These are phyloP conservation scores for Nixonia krombeini DNA, from an alignment of 1,140 invertebrate species.

Conservation along the genomic window DNA sequence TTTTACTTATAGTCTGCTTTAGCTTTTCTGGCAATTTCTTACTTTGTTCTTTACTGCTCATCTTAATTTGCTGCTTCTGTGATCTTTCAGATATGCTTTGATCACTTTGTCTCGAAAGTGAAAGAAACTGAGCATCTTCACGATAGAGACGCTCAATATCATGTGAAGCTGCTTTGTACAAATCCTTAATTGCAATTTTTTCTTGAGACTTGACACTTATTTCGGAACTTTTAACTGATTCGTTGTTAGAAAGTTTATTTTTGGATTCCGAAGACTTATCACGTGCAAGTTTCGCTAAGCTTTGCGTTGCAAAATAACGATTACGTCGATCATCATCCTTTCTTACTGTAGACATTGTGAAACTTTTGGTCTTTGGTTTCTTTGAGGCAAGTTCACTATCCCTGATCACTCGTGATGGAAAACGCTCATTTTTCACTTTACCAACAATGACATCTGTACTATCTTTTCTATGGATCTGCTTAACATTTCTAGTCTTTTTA, in stretches of 20 bases:
- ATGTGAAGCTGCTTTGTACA: conserved; percentile 23
- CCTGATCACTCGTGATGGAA: conserved; percentile 35
- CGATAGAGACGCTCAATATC: too few species aligned
- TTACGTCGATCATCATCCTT: conserved; percentile 60
- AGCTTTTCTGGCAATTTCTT: conserved; percentile 56
- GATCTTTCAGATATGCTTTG: conserved; percentile 46
- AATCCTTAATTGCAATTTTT: conserved; percentile 54
- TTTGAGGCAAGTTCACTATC: conserved; percentile 51
- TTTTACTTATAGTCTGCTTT: conserved; percentile 53
- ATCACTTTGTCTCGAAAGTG: conserved; percentile 40
- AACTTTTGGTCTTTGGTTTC: conserved; percentile 58
- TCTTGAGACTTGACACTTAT: conserved; percentile 50
- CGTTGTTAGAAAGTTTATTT: conserved; percentile 53
- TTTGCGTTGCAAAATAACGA: conserved; percentile 45
- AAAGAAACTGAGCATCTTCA: conserved; percentile 20
- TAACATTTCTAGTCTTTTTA: conserved; percentile 55
- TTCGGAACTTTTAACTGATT: conserved; percentile 49
- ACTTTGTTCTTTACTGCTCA: conserved; percentile 43
- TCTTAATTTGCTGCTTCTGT: conserved; percentile 52
- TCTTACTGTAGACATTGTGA: conserved; percentile 50
- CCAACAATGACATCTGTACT: conserved; percentile 44
- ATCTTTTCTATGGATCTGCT: conserved; percentile 58
- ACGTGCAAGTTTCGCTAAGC: conserved; percentile 37
- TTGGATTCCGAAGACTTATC: conserved; percentile 55
- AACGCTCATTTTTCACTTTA: conserved; percentile 57